Base-by-base conservation (phyloP, 2,888 invertebrate genomes). In the Tetheella fluctuosa region DNA sequence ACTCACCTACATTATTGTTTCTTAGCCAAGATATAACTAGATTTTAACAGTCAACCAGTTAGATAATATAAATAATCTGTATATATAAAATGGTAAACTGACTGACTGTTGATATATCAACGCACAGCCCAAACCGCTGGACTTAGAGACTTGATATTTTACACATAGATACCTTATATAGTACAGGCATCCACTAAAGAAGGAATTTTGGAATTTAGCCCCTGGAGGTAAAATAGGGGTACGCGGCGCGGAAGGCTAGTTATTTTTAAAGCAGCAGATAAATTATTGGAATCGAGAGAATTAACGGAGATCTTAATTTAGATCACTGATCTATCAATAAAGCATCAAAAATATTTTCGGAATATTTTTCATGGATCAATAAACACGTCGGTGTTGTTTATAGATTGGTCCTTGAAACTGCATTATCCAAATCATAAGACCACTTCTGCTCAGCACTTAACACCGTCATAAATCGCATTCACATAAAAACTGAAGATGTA, bases 391-490 rank as follows among this genome's bases (percentile, higher is more conserved):
- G 7, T 2, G 54, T 59, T 52, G 58, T 74, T 13, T 34, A 69
- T 70, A 63, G 60, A 58, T 42, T 59, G 37, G 83, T 76, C 83
- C 84, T 84, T 83, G 83, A 64, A 60, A 64, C 59, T 65, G 65
- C 79, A 79, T 79, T 81, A 78, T 73, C 64, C 63, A 63, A 69
- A 73, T 68, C 69, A 73, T 76, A 64, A 63, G 23, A 70, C 60
- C 77, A 70, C 74, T 71, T 69, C 69, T 59, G 5, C 64, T 64
- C 59, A 67, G 68, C 77, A 75, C 77, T 84, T 81, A 79, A 70
- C 83, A 68, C 65, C 65, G 59, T 70, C 73, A 74, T 84, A 81
- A 84, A 80, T 79, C 72, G 57, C 34, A 57, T 63, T 65, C 67
- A 58, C 63, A 67, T 78, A 77, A 79, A 81, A 79, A 75, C 61